Evolutionary conservation across 1,140 invertebrate species (phyloP), one percentile per base, ranked within the genome.

Genomic region (Choristoneura fumiferana): DNA sequence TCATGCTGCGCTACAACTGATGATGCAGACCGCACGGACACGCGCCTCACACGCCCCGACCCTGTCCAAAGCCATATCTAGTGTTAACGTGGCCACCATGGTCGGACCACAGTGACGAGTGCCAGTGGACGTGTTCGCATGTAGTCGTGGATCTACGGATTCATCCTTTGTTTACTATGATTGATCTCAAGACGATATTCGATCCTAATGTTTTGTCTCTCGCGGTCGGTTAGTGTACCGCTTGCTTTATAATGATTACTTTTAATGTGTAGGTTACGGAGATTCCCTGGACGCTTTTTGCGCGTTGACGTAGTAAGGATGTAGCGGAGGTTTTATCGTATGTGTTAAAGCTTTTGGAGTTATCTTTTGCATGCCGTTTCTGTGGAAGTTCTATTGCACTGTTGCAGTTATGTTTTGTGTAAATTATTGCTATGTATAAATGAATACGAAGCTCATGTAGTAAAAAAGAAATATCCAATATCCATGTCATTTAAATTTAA

Each of bases 181-280:
- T 75, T 88, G 85, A 86, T 88, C 83, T 88, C 83, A 88, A 81
- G 76, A 84, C 76, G 79, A 84, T 85, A 83, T 83, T 86, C 81
- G 82, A 79, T 85, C 83, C 83, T 84, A 82, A 81, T 80, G 63
- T 79, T 78, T 75, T 61, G 67, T 81, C 69, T 78, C 73, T 75
- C 61, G 79, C 79, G 81, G 81, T 74, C 67, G 63, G 62, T 69
- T 71, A 69, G 64, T 76, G 76, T 66, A 56, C 77, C 81, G 81
- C 75, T 29, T 6, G 22, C n/a, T 73, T 75, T 75, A 69, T 69
- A 72, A 69, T 72, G 63, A 64, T 76, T 77, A 79, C 63, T 76
- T 73, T 80, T 77, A 72, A 73, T 77, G 70, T 78, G 76, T 78
- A 76, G 63, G 63, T 68, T 76, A 71, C 60, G 62, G 63, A 66